These are phyloP conservation scores for Lerema accius DNA, from an alignment of 1,140 invertebrate species.

Conservation along the genomic window DNA sequence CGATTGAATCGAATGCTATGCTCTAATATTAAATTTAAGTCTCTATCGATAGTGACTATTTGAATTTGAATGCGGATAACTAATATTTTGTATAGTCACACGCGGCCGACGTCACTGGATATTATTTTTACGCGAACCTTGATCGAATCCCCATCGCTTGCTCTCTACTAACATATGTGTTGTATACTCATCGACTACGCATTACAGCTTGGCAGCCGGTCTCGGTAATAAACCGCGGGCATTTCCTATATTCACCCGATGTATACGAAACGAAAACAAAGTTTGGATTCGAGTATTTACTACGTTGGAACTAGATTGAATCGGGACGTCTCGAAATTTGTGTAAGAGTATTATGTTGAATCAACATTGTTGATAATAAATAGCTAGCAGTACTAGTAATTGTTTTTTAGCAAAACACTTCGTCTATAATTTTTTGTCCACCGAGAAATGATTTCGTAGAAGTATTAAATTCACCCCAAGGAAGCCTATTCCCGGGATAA, in stretches of 20 bases:
- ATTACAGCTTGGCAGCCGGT: constrained; percentile 20
- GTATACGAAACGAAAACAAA: neutral
- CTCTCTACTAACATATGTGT: neutral
- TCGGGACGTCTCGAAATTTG: too few species aligned
- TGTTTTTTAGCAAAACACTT: too few species aligned
- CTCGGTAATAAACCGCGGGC: constrained; percentile 4
- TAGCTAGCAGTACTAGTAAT: too few species aligned
- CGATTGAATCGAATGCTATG: too few species aligned
- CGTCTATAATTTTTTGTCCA: too few species aligned
- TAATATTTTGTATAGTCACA: neutral
- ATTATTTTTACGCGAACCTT: constrained; percentile 25
- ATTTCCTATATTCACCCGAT: neutral
- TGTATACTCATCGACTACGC: neutral
- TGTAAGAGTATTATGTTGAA: too few species aligned
- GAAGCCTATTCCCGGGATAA: too few species aligned
- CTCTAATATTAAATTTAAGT: too few species aligned
- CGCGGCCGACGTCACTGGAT: neutral
- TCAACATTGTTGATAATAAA: too few species aligned
- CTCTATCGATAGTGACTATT: neutral
- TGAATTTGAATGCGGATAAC: neutral
- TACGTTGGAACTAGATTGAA: neutral
- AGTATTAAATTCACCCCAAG: too few species aligned
- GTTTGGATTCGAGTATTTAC: neutral
- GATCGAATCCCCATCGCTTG: constrained; percentile 16
- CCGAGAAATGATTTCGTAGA: too few species aligned